Percentiles rank a stretch among this genome's conserved stretches.
These are phyloP conservation scores for Porites evermanni DNA, from an alignment of 92 coral and sea anemone genomes.

Conservation along the genomic window DNA sequence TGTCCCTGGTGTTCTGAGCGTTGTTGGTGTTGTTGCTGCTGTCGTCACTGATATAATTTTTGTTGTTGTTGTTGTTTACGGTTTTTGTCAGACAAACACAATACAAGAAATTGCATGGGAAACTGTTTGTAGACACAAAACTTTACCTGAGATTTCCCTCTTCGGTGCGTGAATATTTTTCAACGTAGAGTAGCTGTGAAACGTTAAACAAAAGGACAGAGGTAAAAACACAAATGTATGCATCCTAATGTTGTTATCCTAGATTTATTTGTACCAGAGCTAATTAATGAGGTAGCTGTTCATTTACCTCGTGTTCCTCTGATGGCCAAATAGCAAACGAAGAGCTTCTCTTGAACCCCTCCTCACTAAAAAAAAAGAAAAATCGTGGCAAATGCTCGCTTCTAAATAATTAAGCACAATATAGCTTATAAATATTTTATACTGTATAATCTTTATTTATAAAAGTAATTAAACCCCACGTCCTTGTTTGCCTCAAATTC, in stretches of 20 bases:
- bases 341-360: slow-evolving; percentile 52
- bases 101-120: background rate
- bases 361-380: slow-evolving; percentile 52
- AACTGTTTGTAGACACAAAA: too few species aligned
- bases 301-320: slow-evolving; percentile 51
- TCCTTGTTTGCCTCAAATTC: too few species aligned
- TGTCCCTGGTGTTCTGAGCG: too few species aligned
- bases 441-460: too few species aligned
- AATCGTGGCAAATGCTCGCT: background rate
- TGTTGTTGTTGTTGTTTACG: too few species aligned
- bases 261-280: too few species aligned
- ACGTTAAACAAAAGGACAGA: background rate
- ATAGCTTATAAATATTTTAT: too few species aligned
- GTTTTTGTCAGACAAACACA: background rate
- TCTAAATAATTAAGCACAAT: background rate
- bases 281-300: too few species aligned
- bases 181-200: slow-evolving; percentile 11
- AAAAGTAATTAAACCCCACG: too few species aligned
- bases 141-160: slow-evolving; percentile 30
- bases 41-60: too few species aligned
- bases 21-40: too few species aligned
- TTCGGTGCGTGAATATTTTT: too few species aligned
- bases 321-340: slow-evolving; percentile 83
- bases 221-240: background rate
- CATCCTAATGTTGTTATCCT: background rate